Evolutionary conservation across 2,888 invertebrate genomes (phyloP).

Genomic region (Thereva nobilitata): DNA sequence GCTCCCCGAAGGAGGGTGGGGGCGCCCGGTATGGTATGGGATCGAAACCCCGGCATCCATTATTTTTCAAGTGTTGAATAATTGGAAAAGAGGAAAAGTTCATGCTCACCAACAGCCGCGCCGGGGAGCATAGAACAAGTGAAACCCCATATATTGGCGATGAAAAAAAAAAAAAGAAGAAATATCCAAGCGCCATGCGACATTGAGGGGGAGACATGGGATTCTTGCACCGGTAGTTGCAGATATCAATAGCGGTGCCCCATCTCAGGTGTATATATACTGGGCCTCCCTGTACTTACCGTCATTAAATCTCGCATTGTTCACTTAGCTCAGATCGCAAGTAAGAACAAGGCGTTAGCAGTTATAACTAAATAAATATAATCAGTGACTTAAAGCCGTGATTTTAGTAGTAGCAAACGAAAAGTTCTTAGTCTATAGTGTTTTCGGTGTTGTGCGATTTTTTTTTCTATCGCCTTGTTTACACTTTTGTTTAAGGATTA

Average conservation of each 20-base stretch:
- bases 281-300: conserved; percentile 55
- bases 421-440: background rate
- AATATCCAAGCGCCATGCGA: conserved; percentile 13
- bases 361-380: conserved; percentile 14
- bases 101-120: background rate
- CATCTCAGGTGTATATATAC: conserved; percentile 52
- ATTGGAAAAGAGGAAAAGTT: conserved; percentile 9
- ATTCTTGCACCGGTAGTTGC: conserved; percentile 15
- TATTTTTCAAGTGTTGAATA: conserved; percentile 25
- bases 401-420: background rate
- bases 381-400: conserved; percentile 13
- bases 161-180: conserved; percentile 2
- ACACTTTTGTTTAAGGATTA: conserved; percentile 24
- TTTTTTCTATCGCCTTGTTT: conserved; percentile 6
- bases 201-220: conserved; percentile 33
- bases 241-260: conserved; percentile 4
- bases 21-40: no score
- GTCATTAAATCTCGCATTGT: conserved; percentile 57
- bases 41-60: background rate
- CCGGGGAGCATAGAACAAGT: conserved; percentile 20
- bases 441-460: conserved; percentile 3
- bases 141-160: background rate
- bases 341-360: conserved; percentile 17
- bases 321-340: conserved; percentile 37
- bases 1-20: no score